A percentile compares a stretch with the other conserved stretches of the same genome.
phyloP scores from a whole-genome alignment of 2,888 invertebrate species.

The Acleris sparsana region DNA sequence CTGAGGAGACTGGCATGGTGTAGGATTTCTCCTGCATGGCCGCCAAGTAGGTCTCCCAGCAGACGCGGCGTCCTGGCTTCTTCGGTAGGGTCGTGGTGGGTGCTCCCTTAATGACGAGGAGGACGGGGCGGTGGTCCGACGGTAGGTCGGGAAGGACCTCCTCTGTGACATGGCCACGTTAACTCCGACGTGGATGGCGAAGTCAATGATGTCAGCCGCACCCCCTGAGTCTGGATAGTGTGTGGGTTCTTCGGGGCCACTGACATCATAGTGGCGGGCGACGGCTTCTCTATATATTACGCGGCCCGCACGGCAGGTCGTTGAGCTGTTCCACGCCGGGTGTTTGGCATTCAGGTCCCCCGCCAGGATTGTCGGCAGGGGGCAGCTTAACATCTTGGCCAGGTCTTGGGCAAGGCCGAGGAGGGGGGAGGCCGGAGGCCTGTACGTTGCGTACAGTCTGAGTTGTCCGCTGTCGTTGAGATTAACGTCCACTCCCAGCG shows the following conservation, averaged over 20 bases:
- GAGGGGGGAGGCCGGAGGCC: neutral
- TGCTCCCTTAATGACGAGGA: too few relatives aligned
- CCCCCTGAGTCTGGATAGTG: neutral
- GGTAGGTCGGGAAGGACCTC: slow-evolving; percentile 1
- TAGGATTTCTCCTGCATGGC: slow-evolving; percentile 1
- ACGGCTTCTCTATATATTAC: neutral
- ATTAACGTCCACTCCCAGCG: slow-evolving; percentile 28
- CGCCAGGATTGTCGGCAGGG: slow-evolving; percentile 13
- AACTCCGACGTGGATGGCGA: neutral
- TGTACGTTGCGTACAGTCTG: slow-evolving; percentile 26
- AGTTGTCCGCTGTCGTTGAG: neutral
- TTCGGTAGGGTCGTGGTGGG: neutral
- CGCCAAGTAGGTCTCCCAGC: slow-evolving; percentile 22
- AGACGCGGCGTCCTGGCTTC: slow-evolving; percentile 29
- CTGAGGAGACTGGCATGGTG: neutral
- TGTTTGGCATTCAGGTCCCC: slow-evolving; percentile 14
- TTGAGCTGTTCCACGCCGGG: slow-evolving; percentile 2
- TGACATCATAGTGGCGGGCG: neutral
- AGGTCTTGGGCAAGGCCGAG: neutral
- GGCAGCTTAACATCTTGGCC: neutral
- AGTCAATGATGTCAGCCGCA: neutral
- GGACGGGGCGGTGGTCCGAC: slow-evolving; percentile 31
- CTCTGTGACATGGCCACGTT: neutral
- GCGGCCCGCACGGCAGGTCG: neutral
- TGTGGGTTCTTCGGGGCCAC: neutral